phyloP scores from a whole-genome alignment of 2,113 vertebrate species.

The Dasyornis broadbenti region DNA sequence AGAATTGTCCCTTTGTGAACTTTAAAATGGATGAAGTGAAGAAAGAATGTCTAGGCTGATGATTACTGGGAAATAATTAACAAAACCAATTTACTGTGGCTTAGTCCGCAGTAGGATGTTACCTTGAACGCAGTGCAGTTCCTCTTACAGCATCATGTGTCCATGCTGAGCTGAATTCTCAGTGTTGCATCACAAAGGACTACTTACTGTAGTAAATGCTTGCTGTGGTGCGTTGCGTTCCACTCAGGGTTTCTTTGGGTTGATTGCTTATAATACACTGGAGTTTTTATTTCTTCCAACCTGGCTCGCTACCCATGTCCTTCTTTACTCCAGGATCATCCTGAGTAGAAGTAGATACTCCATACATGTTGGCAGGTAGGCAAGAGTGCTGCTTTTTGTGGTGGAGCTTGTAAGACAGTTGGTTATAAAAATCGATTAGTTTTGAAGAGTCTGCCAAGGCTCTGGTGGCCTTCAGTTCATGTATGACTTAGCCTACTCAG shows the following conservation, averaged over 20 bases:
- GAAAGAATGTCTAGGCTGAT: background rate
- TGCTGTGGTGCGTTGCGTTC: background rate
- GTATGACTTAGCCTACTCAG: background rate
- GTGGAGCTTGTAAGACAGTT: background rate
- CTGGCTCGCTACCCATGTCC: background rate
- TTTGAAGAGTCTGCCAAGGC: background rate
- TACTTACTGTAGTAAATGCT: background rate
- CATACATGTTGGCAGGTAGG: background rate
- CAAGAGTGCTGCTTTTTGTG: background rate
- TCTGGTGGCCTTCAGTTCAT: background rate
- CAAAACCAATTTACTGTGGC: background rate
- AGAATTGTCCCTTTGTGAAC: background rate
- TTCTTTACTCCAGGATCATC: background rate
- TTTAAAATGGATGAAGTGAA: background rate
- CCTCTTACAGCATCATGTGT: background rate
- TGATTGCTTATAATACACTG: background rate
- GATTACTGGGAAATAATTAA: conserved; percentile 5
- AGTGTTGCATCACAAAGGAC: background rate
- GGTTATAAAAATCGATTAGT: background rate
- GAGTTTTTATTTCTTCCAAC: background rate
- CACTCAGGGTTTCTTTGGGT: background rate
- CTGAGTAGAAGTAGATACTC: background rate
- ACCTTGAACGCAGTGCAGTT: background rate
- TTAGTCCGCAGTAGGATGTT: background rate
- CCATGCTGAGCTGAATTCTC: background rate